phyloP scores from a whole-genome alignment of 2,888 invertebrate genomes.

The Lymantria dispar region DNA sequence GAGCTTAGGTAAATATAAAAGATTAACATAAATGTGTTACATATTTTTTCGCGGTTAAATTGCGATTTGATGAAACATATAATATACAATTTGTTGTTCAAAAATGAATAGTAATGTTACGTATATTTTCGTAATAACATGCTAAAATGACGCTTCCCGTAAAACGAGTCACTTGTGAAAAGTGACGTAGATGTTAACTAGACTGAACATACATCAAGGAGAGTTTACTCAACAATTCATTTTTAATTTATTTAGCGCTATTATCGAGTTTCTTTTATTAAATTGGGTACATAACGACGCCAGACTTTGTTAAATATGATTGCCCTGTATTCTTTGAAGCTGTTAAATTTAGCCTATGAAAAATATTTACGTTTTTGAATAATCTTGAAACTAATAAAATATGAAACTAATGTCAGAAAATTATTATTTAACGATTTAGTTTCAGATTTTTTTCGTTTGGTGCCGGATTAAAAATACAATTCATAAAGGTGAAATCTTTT shows the following conservation, averaged over 20 bases:
- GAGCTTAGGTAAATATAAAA: no score
- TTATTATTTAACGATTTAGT: no score
- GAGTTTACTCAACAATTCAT: constrained; percentile 11
- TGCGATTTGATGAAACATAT: no score
- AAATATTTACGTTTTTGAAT: no score
- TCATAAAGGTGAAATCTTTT: no score
- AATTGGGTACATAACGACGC: background rate
- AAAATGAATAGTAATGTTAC: constrained; percentile 3
- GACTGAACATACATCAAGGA: background rate
- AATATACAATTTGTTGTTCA: background rate
- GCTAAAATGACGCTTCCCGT: constrained; percentile 15
- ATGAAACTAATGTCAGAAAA: no score
- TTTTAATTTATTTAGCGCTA: constrained; percentile 20
- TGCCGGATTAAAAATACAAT: no score
- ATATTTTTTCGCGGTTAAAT: no score
- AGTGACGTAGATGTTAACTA: constrained; percentile 24
- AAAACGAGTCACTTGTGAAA: constrained; percentile 2
- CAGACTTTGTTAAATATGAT: background rate
- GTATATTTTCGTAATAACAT: constrained; percentile 11
- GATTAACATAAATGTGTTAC: no score
- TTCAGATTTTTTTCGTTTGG: no score
- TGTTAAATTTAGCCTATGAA: no score
- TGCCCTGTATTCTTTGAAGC: background rate
- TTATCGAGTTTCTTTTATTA: constrained; percentile 15
- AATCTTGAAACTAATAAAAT: no score